phyloP scores from a whole-genome alignment of 2,113 vertebrate species.

The Osmerus eperlanus region DNA sequence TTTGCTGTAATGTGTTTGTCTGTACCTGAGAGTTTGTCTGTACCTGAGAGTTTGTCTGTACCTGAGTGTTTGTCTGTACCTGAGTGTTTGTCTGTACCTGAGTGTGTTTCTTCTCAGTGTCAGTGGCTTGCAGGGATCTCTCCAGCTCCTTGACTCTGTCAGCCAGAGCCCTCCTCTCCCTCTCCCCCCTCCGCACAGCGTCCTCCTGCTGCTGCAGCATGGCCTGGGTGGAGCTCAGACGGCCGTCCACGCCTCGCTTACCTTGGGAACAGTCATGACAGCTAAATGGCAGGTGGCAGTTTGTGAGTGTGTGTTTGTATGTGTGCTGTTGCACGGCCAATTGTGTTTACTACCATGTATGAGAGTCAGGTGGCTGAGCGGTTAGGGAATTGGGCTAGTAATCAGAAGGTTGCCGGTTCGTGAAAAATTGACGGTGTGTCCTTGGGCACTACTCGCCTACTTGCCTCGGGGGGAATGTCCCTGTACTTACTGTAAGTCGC shows the following conservation, averaged over 20 bases:
- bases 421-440: no score
- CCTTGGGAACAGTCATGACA: slow-evolving; percentile 63
- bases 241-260: slow-evolving; percentile 65
- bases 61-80: not conserved
- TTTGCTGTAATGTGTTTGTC: not conserved
- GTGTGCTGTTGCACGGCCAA: not conserved
- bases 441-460: no score
- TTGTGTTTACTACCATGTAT: not conserved
- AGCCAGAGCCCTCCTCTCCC: slow-evolving; percentile 71
- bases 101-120: slow-evolving; percentile 69
- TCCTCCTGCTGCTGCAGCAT: slow-evolving; percentile 82
- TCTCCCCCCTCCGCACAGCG: slow-evolving; percentile 66
- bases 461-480: no score
- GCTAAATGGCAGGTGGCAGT: not conserved
- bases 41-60: not conserved
- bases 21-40: not conserved
- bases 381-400: no score
- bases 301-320: not conserved
- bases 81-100: slow-evolving; percentile 68
- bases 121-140: slow-evolving; percentile 67
- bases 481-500: no score
- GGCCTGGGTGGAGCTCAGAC: slow-evolving; percentile 74
- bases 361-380: not conserved
- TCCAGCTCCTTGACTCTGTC: slow-evolving; percentile 79
- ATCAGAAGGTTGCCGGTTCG: no score